Conservation (phyloP, 1,140 invertebrate genomes). For the Drosophila erecta region DNA sequence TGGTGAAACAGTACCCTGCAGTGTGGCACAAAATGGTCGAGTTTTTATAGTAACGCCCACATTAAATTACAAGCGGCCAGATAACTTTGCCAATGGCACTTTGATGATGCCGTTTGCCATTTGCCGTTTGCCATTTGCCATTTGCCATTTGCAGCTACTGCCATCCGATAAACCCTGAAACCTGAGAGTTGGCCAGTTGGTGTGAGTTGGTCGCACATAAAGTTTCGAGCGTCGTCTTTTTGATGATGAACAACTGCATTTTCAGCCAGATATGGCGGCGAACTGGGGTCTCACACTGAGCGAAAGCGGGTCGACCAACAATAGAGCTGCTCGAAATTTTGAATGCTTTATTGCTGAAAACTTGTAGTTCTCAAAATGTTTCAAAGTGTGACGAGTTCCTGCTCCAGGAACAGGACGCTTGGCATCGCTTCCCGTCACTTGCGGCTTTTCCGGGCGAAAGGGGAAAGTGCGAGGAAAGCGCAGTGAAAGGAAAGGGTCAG, state of each 20-base stretch:
- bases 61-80: conserved; percentile 68
- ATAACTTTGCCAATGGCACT: conserved; percentile 60
- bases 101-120: conserved; percentile 55
- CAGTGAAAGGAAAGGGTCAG: background rate
- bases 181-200: conserved; percentile 2
- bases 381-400: conserved; percentile 19
- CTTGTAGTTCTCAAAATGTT: background rate
- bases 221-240: conserved; percentile 33
- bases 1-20: conserved; percentile 4
- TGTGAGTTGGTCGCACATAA: conserved; percentile 19
- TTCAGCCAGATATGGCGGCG: background rate
- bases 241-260: conserved; percentile 47
- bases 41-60: conserved; percentile 58
- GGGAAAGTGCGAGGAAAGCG: background rate
- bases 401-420: conserved; percentile 23
- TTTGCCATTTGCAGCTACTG: conserved; percentile 3
- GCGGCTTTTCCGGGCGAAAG: conserved; percentile 4
- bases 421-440: conserved; percentile 32
- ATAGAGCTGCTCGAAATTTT: too few species aligned
- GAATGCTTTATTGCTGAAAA: too few species aligned
- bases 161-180: conserved; percentile 13
- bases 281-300: conserved; percentile 2
- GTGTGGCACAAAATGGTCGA: conserved; percentile 44
- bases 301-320: background rate
- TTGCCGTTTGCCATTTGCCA: conserved; percentile 27